These are phyloP conservation scores for Hymenopus coronatus DNA, from an alignment of 2,888 invertebrate species.

Conservation along the genomic window DNA sequence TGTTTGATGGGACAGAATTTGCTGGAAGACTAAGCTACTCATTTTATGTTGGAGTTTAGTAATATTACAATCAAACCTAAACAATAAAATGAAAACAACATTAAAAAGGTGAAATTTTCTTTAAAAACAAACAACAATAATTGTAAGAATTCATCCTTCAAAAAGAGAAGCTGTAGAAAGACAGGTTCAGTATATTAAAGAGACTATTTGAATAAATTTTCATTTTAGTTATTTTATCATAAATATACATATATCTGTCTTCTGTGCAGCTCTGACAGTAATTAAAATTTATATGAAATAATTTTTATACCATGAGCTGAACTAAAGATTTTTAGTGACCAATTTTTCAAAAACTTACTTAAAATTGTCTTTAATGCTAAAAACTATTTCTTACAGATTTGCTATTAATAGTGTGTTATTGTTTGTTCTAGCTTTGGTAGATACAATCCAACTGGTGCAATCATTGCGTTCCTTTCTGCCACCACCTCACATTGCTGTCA, in stretches of 20 bases:
- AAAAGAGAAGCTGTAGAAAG: too few relatives aligned
- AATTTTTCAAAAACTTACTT: background rate
- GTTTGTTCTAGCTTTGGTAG: constrained; percentile 67
- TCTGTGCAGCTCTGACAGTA: background rate
- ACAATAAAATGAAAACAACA: background rate
- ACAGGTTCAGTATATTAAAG: too few relatives aligned
- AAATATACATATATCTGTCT: background rate
- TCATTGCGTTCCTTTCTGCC: constrained; percentile 80
- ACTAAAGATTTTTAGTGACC: background rate
- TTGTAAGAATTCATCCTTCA: background rate
- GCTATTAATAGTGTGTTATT: background rate
- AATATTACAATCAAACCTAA: too few relatives aligned
- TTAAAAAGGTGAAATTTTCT: background rate
- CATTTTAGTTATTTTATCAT: too few relatives aligned
- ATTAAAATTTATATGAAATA: background rate
- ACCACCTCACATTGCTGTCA: constrained; percentile 83
- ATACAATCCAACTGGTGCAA: constrained; percentile 83
- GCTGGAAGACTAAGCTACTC: background rate
- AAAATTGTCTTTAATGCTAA: background rate
- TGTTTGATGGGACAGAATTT: background rate
- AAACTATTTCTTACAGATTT: background rate
- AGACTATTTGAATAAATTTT: too few relatives aligned
- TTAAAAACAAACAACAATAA: background rate
- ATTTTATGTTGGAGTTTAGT: too few relatives aligned
- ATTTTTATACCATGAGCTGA: background rate